Conservation (phyloP, 2,113 vertebrate species). For the Noturus placidus region DNA sequence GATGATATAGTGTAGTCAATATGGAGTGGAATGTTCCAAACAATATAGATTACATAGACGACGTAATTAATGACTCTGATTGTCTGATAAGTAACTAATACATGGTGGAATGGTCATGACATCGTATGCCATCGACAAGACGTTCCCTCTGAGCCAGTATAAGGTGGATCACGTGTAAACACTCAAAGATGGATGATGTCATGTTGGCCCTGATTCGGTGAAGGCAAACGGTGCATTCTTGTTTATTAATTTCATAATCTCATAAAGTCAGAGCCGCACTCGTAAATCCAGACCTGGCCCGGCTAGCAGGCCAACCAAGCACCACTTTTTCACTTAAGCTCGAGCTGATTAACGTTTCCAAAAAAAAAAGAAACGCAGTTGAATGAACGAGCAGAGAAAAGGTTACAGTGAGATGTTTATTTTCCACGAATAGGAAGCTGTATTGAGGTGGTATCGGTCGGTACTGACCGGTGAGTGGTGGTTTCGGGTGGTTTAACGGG, state of each 20-base stretch:
- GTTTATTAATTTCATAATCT: slow-evolving; percentile 50
- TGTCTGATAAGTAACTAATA: neutral
- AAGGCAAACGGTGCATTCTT: slow-evolving; percentile 32
- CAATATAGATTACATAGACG: neutral
- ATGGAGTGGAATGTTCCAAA: neutral
- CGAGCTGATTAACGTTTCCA: neutral
- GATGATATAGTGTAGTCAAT: neutral
- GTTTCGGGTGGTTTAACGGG: neutral
- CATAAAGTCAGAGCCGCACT: slow-evolving; percentile 29
- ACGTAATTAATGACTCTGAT: too few relatives aligned
- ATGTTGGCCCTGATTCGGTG: slow-evolving; percentile 25
- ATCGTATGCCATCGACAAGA: neutral
- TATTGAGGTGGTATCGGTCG: neutral
- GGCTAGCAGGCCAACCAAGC: slow-evolving; percentile 3
- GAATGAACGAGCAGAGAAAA: neutral
- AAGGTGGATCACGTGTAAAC: neutral
- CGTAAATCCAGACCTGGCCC: slow-evolving; percentile 36
- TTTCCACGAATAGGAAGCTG: neutral
- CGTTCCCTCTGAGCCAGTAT: neutral
- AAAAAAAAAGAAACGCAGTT: neutral
- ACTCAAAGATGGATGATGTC: slow-evolving; percentile 27
- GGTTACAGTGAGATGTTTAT: neutral
- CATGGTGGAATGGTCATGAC: neutral
- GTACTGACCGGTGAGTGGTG: neutral
- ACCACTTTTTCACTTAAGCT: neutral